Evolutionary conservation across 1,140 invertebrate genomes (phyloP), one percentile per base, ranked within the genome.

Genomic region (Dysdera silvatica): DNA sequence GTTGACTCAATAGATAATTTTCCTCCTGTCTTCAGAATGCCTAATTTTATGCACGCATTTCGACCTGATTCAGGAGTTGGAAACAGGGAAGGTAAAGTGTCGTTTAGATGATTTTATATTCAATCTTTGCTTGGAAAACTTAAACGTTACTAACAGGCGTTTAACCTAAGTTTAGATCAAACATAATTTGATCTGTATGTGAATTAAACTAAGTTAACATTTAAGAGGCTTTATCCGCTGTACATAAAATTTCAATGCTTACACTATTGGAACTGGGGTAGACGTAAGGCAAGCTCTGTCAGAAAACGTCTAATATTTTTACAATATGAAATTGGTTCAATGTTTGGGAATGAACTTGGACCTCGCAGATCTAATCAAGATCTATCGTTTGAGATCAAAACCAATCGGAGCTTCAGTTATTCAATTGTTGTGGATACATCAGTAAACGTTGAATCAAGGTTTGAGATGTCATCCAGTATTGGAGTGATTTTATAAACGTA

Each of bases 21-120:
- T n/a, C 16, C 47, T 14, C 56, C 62, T 2, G 18, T n/a, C 0
- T 59, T 53, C 20, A 24, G 43, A 4, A 32, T 16, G n/a, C 49
- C 62, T 2, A 29, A 20, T 8, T 65, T 65, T 32, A 65, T 65
- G 62, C 47, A 53, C 1, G 52, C 54, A 10, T 65, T 52, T 47
- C 2, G 45, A 0, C 40, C 62, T 10, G 47, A 35, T 2, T 58
- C 47, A 7, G 62, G 62, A 12, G 56, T 58, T 24, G 62, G 62
- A 2, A 59, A 59, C 31, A 32, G 62, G 18, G 62, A 65, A 65
- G 62, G 60, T 61, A 54, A 33, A 14, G 23, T 26, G 0, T 14
- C 4, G 5, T 1, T 14, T 8, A 4, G 20, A 18, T 29, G 4
- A 3, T 4, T 49, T 37, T 24, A 28, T 31, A 28, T 26, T 18